A percentile compares a stretch with the other conserved stretches of the same genome.
Conservation (phyloP, 2,113 vertebrate species). For the Solenodon paradoxus region DNA sequence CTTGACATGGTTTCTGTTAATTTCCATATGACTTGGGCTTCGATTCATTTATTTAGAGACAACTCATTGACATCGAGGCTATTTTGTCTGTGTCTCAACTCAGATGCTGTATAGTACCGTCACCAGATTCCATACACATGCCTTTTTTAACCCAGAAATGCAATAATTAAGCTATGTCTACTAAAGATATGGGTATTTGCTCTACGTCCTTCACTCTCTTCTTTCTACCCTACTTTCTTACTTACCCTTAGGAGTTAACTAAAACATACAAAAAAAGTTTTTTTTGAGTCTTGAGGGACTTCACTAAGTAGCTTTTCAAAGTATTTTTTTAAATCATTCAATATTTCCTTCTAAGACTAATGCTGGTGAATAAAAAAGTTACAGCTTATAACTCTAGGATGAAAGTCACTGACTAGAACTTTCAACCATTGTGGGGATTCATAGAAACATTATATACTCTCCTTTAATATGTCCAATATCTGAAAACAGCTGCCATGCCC, state of each 20-base stretch:
- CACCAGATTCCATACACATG: background rate
- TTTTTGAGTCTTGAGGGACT: background rate
- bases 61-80: background rate
- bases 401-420: background rate
- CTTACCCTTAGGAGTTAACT: background rate
- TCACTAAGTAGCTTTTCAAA: conserved; percentile 20
- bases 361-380: conserved; percentile 22
- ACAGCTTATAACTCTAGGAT: conserved; percentile 12
- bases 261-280: background rate
- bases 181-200: background rate
- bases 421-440: background rate
- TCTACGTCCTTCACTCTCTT: background rate
- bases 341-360: conserved; percentile 33
- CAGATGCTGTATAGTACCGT: background rate
- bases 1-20: background rate
- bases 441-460: background rate
- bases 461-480: background rate
- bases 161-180: conserved; percentile 1
- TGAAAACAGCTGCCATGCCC: conserved; percentile 24
- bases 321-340: background rate
- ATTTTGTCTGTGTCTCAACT: background rate
- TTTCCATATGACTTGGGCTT: background rate
- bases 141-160: background rate
- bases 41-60: conserved; percentile 21
- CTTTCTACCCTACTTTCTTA: background rate